Base-by-base conservation (phyloP, 2,113 vertebrate species). In the Tapirus terrestris region DNA sequence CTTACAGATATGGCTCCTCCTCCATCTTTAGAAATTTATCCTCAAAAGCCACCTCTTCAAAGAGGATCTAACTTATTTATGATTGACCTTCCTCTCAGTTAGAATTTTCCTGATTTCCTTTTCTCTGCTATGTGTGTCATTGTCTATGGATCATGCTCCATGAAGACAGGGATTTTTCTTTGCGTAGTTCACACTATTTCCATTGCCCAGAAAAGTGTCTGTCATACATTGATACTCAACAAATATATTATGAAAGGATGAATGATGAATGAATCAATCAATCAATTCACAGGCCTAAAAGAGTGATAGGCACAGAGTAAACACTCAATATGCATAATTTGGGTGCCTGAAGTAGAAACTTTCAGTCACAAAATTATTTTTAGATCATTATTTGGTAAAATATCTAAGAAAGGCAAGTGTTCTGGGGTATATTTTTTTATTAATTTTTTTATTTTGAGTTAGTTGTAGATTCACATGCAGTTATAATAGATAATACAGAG, bases 21-120 rank as follows among this genome's bases (percentile, higher is more conserved):
- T 58, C 94, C 65, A 56, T 51, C 23, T 39, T 72, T 67, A 63
- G n/a, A 89, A 92, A 77, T 77, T 51, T 77, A 33, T 61, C n/a
- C 17, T 77, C 68, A 53, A 65, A 86, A 45, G 39, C 60, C 13
- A 36, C 3, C 2, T n/a, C 36, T 94, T 83, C 43, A 77, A 72
- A 79, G 29, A 72, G n/a, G 3, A 43, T 36, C 53, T 73, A 31
- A 58, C 73, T 43, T 43, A 56, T 29, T 86, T 91, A 73, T 6
- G 6, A 75, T 20, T 51, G 27, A 75, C 81, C 11, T 31, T 73
- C 36, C 65, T 94, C 14, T 36, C 53, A 33, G 17, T 14, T 60
- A 33, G 76, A 83, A 31, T 67, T 94, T 92, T 70, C n/a, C 51
- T 82, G 75, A 76, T 96, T 84, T 65, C 14, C 65, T 88, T 88